Evolutionary conservation across 2,797 vertebrate species (phyloP).

Genomic region (Manis javanica): DNA sequence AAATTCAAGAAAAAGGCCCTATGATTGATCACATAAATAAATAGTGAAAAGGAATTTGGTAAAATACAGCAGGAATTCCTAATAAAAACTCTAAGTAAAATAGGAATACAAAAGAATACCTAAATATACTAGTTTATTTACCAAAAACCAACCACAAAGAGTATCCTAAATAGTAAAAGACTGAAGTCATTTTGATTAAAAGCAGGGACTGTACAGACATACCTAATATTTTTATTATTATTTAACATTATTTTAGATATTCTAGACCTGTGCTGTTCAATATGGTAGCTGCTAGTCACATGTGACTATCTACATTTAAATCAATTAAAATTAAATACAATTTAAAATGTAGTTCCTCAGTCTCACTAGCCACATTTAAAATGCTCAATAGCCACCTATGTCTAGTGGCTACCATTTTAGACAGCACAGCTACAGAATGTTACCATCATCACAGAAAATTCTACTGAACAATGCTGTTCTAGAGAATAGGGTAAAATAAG

Average conservation of each 20-base stretch:
- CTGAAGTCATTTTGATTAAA: neutral
- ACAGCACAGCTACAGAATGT: neutral
- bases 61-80: neutral
- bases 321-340: neutral
- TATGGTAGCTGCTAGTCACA: neutral
- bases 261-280: neutral
- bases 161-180: neutral
- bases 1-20: neutral
- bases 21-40: neutral
- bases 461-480: neutral
- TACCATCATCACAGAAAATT: neutral
- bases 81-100: neutral
- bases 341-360: neutral
- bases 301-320: neutral
- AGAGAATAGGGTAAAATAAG: neutral
- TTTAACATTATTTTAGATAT: neutral
- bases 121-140: neutral
- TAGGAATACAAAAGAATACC: neutral
- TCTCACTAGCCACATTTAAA: neutral
- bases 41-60: slow-evolving; percentile 6
- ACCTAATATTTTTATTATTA: neutral
- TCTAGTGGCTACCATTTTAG: neutral
- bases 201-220: neutral
- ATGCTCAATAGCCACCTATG: neutral
- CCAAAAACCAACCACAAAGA: neutral